phyloP scores from a whole-genome alignment of 2,113 vertebrate species.

The Pampusana beccarii region DNA sequence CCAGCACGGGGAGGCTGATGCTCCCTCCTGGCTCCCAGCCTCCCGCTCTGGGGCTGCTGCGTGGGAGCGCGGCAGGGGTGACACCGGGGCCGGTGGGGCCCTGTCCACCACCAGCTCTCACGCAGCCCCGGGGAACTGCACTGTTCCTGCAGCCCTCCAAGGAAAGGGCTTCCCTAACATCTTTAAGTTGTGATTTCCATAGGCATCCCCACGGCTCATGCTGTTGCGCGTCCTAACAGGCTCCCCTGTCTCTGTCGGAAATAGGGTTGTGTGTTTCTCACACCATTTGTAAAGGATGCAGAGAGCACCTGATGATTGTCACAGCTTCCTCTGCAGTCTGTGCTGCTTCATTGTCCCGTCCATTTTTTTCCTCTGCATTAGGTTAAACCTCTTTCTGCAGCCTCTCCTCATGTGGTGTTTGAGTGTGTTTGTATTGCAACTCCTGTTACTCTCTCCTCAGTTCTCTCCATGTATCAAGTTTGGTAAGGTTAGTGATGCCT shows the following conservation, averaged over 20 bases:
- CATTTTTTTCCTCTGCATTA: not conserved
- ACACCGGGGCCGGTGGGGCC: rapidly evolving
- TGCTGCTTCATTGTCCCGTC: not conserved
- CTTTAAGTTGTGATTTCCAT: not conserved
- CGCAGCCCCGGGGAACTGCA: rapidly evolving
- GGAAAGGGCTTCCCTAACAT: not conserved
- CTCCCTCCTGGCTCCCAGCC: not conserved
- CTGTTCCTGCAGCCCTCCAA: not conserved
- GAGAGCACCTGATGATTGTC: not conserved
- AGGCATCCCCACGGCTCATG: not conserved
- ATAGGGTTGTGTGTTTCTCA: not conserved
- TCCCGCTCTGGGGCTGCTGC: not conserved
- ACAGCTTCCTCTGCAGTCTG: not conserved
- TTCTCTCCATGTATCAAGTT: not conserved
- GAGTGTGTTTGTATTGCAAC: not conserved
- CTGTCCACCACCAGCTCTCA: not conserved
- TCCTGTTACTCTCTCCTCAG: not conserved
- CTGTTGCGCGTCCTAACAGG: not conserved
- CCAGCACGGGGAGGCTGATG: not conserved
- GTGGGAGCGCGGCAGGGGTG: rapidly evolving
- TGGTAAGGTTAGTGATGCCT: not conserved
- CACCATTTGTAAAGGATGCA: not conserved
- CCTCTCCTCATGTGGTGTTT: not conserved
- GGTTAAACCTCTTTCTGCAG: not conserved
- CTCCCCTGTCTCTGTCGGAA: not conserved